Evolutionary conservation across 2,113 vertebrate species (phyloP).

Genomic region (rabbit (Oryctolagus cuniculus)): DNA sequence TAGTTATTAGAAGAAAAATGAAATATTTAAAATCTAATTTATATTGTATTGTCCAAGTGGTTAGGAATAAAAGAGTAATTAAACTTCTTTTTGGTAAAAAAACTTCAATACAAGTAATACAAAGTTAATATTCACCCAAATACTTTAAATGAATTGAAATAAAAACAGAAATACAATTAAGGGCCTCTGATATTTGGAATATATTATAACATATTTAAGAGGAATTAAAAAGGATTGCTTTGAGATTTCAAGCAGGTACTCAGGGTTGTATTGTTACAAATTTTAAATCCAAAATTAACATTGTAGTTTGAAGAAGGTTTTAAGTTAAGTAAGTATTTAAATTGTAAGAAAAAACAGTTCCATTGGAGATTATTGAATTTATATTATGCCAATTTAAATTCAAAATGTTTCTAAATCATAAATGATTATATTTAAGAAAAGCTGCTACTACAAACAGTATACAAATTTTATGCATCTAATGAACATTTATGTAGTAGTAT

Average conservation of each 20-base stretch:
- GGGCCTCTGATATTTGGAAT: background rate
- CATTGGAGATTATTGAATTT: background rate
- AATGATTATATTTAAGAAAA: background rate
- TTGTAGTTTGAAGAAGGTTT: background rate
- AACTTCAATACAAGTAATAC: background rate
- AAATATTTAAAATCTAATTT: constrained; percentile 49
- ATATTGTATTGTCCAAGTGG: background rate
- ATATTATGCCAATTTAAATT: background rate
- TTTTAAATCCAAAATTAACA: background rate
- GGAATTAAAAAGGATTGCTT: background rate
- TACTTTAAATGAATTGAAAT: background rate
- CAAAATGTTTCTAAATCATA: background rate
- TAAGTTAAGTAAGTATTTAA: background rate
- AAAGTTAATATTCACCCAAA: constrained; percentile 27
- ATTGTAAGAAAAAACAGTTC: background rate
- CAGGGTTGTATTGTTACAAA: background rate
- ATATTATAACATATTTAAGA: background rate
- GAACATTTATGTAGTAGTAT: background rate
- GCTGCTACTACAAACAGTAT: background rate
- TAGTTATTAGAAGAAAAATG: background rate
- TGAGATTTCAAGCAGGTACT: background rate
- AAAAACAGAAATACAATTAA: background rate
- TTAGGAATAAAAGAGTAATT: background rate
- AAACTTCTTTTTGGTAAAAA: background rate
- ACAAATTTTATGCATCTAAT: background rate